These are phyloP conservation scores for Sclerurus mexicanus DNA, from an alignment of 2,113 vertebrate species.

Conservation along the genomic window DNA sequence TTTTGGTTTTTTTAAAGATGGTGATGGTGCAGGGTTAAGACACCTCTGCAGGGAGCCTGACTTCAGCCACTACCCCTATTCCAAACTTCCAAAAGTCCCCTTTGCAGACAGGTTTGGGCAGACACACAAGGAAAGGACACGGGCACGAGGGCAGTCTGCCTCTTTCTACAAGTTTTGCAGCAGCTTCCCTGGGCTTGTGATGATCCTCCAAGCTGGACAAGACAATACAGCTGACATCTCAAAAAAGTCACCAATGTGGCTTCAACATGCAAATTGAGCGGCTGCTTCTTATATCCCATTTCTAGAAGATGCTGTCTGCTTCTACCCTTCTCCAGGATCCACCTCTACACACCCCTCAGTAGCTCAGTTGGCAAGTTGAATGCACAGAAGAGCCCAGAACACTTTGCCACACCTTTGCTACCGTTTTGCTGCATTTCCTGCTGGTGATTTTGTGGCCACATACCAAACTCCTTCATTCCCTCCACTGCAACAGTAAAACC, in stretches of 20 bases:
- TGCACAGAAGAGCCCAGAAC: background rate
- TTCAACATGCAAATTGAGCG: background rate
- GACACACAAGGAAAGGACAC: background rate
- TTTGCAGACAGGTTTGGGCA: background rate
- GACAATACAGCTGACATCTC: background rate
- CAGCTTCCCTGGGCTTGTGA: background rate
- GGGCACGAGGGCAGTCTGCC: background rate
- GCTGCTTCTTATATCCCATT: background rate
- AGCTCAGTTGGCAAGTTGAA: background rate
- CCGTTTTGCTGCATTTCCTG: background rate
- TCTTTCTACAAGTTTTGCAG: background rate
- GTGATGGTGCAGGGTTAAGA: background rate
- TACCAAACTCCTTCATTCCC: background rate
- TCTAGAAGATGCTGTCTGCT: background rate
- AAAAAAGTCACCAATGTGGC: background rate
- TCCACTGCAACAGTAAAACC: background rate
- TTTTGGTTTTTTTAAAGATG: background rate
- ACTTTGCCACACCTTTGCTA: background rate
- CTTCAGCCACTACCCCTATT: background rate
- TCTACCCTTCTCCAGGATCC: background rate
- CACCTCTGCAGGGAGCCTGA: background rate
- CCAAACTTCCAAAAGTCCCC: background rate
- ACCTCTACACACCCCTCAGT: background rate
- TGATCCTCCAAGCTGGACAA: background rate
- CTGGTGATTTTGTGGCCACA: background rate